Conservation (phyloP, 2,888 invertebrate genomes). For the Girardia tigrina region DNA sequence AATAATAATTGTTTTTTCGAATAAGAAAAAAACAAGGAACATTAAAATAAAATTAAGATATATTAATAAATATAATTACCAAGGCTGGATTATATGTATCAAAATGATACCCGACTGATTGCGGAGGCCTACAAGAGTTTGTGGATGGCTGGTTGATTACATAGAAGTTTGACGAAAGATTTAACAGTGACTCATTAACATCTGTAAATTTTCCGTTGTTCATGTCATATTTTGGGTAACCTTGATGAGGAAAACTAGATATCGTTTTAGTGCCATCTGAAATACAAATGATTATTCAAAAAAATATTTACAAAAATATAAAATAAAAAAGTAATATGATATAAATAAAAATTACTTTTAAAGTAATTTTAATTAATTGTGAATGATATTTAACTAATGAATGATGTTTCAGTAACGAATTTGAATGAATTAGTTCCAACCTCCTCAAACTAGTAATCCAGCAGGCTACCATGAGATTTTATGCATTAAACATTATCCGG, state of each 20-base stretch:
- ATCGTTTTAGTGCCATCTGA: not conserved
- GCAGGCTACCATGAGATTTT: too few relatives aligned
- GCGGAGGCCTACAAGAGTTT: not conserved
- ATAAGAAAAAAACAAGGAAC: too few relatives aligned
- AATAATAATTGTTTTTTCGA: too few relatives aligned
- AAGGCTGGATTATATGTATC: not conserved
- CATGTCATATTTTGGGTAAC: conserved; percentile 2
- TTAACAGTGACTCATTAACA: not conserved
- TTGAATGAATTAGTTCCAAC: too few relatives aligned
- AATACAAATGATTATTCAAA: not conserved
- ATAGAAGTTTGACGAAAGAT: conserved; percentile 1
- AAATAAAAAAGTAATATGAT: too few relatives aligned
- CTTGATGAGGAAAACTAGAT: not conserved
- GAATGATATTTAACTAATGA: too few relatives aligned
- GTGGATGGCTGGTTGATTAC: not conserved
- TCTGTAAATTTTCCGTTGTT: conserved; percentile 8
- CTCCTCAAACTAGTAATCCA: too few relatives aligned
- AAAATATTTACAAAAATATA: not conserved
- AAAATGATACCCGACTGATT: not conserved
- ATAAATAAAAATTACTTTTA: too few relatives aligned
- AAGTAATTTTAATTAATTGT: too few relatives aligned
- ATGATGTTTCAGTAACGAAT: too few relatives aligned
- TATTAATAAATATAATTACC: not conserved
- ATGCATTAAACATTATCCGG: too few relatives aligned
- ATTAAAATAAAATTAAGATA: too few relatives aligned